phyloP scores from a whole-genome alignment of 2,113 vertebrate species.

The Panthera tigris region DNA sequence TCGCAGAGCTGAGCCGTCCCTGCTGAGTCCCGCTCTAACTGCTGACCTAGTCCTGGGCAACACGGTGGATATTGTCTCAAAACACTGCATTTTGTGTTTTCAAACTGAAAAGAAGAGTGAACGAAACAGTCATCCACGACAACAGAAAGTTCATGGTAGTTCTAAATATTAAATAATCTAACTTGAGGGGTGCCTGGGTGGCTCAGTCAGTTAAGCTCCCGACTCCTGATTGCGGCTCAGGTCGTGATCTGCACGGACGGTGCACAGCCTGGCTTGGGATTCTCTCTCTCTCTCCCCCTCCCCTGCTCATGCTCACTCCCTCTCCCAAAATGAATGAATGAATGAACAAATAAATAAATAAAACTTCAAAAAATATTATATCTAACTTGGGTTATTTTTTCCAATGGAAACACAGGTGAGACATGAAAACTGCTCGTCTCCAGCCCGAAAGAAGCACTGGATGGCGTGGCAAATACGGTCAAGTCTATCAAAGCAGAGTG shows the following conservation, averaged over 20 bases:
- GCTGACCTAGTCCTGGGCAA: neutral
- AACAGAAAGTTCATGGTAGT: neutral
- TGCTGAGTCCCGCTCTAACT: neutral
- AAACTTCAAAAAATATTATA: neutral
- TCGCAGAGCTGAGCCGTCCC: neutral
- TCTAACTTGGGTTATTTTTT: neutral
- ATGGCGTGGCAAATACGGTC: neutral
- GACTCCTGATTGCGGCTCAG: too few relatives aligned
- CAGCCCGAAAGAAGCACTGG: neutral
- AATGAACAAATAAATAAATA: too few relatives aligned
- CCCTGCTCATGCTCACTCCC: too few relatives aligned
- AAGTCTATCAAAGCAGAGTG: neutral
- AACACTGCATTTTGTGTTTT: neutral
- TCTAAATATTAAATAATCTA: neutral
- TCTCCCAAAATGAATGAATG: too few relatives aligned
- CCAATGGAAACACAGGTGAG: neutral
- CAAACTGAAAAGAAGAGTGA: neutral
- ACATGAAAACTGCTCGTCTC: neutral
- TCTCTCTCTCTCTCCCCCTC: too few relatives aligned
- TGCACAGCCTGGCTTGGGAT: too few relatives aligned
- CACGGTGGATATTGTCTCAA: neutral
- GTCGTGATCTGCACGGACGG: too few relatives aligned
- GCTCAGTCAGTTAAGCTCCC: too few relatives aligned
- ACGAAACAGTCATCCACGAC: neutral
- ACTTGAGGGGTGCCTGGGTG: too few relatives aligned